Conservation (phyloP, 1,140 invertebrate species). For the Episyrphus balteatus region DNA sequence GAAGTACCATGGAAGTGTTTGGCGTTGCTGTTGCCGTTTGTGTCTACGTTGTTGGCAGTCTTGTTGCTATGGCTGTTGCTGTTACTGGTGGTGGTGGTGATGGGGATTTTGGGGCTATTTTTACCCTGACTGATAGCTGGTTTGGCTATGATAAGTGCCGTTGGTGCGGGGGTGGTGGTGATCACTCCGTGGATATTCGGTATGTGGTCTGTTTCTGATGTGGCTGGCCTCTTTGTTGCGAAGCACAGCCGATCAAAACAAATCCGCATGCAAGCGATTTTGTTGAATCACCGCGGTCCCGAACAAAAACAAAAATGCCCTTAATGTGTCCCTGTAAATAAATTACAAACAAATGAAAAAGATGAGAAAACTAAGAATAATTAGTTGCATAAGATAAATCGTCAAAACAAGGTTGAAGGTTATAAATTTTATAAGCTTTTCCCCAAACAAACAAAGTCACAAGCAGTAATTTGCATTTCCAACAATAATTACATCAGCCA, state of each 20-base stretch:
- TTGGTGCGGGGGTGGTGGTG: conserved; percentile 39
- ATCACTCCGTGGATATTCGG: conserved; percentile 34
- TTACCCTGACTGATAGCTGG: conserved; percentile 40
- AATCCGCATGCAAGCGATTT: conserved; percentile 71
- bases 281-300: conserved; percentile 22
- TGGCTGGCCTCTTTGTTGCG: conserved; percentile 67
- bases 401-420: too few relatives aligned
- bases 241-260: conserved; percentile 78
- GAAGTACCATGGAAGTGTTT: conserved; percentile 3
- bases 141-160: conserved; percentile 33
- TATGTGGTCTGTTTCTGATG: conserved; percentile 57
- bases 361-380: background rate
- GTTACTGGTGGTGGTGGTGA: conserved; percentile 6
- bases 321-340: conserved; percentile 16
- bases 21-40: conserved; percentile 4
- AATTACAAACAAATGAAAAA: background rate
- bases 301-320: conserved; percentile 11
- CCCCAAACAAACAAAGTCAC: too few relatives aligned
- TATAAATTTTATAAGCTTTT: too few relatives aligned
- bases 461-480: too few relatives aligned
- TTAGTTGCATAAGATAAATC: too few relatives aligned
- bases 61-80: conserved; percentile 3
- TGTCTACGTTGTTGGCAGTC: background rate
- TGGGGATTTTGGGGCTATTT: conserved; percentile 13
- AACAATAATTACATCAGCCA: too few relatives aligned